Percentiles rank a stretch among this genome's conserved stretches.
Conservation (phyloP, 2,888 invertebrate species). For the Lordiphosa fenestrarum region DNA sequence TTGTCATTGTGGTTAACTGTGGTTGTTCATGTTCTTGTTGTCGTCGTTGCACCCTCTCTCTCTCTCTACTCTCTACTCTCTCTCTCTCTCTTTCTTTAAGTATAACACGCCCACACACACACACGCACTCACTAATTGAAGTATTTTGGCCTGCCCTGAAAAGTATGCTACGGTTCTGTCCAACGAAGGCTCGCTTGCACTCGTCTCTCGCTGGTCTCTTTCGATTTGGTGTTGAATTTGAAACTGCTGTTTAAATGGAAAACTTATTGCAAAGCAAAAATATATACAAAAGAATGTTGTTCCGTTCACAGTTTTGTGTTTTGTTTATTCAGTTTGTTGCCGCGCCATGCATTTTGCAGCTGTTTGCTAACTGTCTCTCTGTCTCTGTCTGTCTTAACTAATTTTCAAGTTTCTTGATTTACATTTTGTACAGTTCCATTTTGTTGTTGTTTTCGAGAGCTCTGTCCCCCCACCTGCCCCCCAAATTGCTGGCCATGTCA, state of each 20-base stretch:
- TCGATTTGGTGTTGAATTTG: constrained; percentile 42
- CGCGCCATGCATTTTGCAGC: constrained; percentile 25
- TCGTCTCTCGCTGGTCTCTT: constrained; percentile 29
- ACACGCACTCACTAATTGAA: constrained; percentile 11
- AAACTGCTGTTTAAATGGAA: constrained; percentile 54
- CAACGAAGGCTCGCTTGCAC: constrained; percentile 11
- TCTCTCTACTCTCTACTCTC: constrained; percentile 16
- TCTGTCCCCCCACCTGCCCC: background rate
- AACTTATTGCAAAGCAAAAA: constrained; percentile 26
- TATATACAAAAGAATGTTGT: constrained; percentile 7
- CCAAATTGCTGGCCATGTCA: background rate
- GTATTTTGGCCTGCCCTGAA: constrained; percentile 22
- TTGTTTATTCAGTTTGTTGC: constrained; percentile 6
- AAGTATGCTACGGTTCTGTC: constrained; percentile 55
- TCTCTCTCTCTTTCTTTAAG: constrained; percentile 1
- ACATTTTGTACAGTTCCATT: constrained; percentile 39
- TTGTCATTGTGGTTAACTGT: constrained; percentile 36
- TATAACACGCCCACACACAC: constrained; percentile 12
- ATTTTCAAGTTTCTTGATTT: constrained; percentile 44
- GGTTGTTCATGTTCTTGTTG: constrained; percentile 50
- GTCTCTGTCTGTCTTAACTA: constrained; percentile 35
- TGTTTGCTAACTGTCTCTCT: constrained; percentile 20
- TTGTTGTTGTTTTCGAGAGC: constrained; percentile 17
- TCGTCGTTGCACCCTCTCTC: constrained; percentile 32
- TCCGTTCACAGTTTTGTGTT: constrained; percentile 4